Evolutionary conservation across 2,113 vertebrate genomes (phyloP).

Genomic region (Tringa solitaria): DNA sequence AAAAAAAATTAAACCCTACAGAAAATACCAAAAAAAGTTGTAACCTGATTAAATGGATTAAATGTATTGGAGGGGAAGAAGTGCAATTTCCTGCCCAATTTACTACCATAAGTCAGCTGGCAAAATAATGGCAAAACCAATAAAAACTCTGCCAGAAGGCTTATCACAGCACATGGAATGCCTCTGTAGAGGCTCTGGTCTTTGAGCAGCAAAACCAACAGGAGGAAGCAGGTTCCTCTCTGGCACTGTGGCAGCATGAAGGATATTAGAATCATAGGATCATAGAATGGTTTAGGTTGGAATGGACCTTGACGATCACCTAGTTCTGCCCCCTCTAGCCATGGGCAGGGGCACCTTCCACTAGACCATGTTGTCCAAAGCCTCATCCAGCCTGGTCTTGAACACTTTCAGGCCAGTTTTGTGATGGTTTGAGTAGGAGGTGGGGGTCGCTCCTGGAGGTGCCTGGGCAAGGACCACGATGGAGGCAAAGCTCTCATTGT

Average conservation of each 20-base stretch:
- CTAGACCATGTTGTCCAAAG: not conserved
- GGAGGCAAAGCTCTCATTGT: not conserved
- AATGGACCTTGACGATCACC: not conserved
- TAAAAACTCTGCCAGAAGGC: not conserved
- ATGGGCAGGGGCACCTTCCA: not conserved
- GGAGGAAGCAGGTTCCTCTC: not conserved
- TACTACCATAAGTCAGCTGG: not conserved
- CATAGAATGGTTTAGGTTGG: not conserved
- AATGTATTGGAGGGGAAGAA: not conserved
- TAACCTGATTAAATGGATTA: not conserved
- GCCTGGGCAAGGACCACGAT: not conserved
- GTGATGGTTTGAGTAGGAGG: not conserved
- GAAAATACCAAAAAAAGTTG: not conserved
- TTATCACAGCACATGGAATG: not conserved
- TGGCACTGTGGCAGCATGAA: not conserved
- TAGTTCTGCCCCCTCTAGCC: not conserved
- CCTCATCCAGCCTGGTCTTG: not conserved
- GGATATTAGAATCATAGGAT: not conserved
- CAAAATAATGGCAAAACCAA: not conserved
- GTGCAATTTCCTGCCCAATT: not conserved
- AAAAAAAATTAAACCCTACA: not conserved
- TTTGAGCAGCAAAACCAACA: not conserved
- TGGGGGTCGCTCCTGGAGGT: not conserved
- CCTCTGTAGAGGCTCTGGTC: fast-evolving
- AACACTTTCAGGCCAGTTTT: not conserved